Conservation (phyloP, 2,888 invertebrate genomes). For the Agriopis aurantiaria region DNA sequence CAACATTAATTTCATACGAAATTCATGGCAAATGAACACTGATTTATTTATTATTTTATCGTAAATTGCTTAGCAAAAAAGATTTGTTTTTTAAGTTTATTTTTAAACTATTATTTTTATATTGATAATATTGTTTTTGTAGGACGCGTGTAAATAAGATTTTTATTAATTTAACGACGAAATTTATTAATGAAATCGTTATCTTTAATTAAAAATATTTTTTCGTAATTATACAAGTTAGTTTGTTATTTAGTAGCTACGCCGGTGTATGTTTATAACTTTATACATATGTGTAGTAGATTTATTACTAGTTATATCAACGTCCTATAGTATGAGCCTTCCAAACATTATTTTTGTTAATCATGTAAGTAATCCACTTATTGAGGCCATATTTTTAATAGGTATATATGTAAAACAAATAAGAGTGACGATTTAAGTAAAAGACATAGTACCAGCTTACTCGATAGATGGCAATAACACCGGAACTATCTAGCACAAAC, state of each 20-base stretch:
- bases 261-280: constrained; percentile 68
- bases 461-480: too few species aligned
- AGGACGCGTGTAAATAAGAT: constrained; percentile 81
- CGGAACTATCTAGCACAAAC: too few species aligned
- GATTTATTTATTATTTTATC: constrained; percentile 70
- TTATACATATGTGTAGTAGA: constrained; percentile 59
- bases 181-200: constrained; percentile 47
- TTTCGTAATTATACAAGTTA: constrained; percentile 61
- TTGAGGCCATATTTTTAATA: constrained; percentile 34
- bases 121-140: constrained; percentile 71
- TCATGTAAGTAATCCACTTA: constrained; percentile 55
- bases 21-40: constrained; percentile 44
- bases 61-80: constrained; percentile 78
- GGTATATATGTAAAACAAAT: constrained; percentile 9
- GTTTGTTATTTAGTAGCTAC: constrained; percentile 84
- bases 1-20: background rate
- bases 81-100: constrained; percentile 54
- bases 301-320: constrained; percentile 53
- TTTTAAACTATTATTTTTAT: too few species aligned
- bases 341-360: constrained; percentile 46
- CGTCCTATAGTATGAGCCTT: constrained; percentile 47
- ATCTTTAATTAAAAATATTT: constrained; percentile 54
- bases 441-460: too few species aligned
- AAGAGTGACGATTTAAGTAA: too few species aligned
- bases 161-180: constrained; percentile 75